Conservation (phyloP, 2,888 invertebrate genomes). For the Acanthosoma haemorrhoidale region DNA sequence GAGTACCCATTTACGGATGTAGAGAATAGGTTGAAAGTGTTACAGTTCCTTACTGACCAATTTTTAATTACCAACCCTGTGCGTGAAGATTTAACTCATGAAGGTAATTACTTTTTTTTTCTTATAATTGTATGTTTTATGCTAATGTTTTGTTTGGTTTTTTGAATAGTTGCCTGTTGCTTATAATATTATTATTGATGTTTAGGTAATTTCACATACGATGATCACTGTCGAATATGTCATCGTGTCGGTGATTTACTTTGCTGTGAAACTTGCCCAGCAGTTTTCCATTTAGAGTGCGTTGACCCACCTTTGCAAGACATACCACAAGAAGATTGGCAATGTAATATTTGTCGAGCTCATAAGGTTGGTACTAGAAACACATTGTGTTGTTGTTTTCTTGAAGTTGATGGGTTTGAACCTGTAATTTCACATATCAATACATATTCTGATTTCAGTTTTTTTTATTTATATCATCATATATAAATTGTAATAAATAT, state of each 20-base stretch:
- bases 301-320: slow-evolving; percentile 89
- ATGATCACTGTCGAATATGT: slow-evolving; percentile 87
- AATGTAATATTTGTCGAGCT: slow-evolving; percentile 87
- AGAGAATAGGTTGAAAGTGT: slow-evolving; percentile 70
- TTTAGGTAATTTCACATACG: slow-evolving; percentile 76
- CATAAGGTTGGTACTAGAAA: slow-evolving; percentile 59
- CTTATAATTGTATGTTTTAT: background rate
- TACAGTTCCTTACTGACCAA: slow-evolving; percentile 89
- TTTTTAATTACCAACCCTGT: slow-evolving; percentile 90
- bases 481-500: too few relatives aligned
- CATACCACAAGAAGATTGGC: slow-evolving; percentile 96
- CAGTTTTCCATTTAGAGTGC: slow-evolving; percentile 95
- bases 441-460: too few relatives aligned
- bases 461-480: too few relatives aligned
- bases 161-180: too few relatives aligned
- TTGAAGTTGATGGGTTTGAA: too few relatives aligned
- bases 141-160: too few relatives aligned
- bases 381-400: too few relatives aligned
- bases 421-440: too few relatives aligned
- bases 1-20: slow-evolving; percentile 86
- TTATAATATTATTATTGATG: slow-evolving; percentile 35
- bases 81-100: slow-evolving; percentile 86
- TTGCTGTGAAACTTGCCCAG: slow-evolving; percentile 97
- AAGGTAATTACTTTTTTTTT: slow-evolving; percentile 58
- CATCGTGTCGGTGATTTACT: slow-evolving; percentile 89